phyloP scores from a whole-genome alignment of 1,140 invertebrate species.

The Vanessa tameamea region DNA sequence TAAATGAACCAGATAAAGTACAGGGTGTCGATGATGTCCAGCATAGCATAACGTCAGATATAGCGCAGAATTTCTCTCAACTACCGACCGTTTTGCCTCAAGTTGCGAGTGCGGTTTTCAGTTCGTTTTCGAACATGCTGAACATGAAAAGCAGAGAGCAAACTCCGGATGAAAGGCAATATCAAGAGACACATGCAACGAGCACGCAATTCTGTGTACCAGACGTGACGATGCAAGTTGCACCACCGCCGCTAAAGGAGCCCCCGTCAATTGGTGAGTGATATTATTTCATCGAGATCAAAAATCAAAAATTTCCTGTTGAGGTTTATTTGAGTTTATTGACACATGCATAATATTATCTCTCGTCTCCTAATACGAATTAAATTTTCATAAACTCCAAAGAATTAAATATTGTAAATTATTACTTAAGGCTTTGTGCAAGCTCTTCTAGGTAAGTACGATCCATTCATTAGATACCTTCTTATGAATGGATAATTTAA shows the following conservation, averaged over 20 bases:
- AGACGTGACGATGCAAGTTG: constrained; percentile 46
- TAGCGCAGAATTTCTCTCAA: constrained; percentile 81
- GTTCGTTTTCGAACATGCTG: constrained; percentile 81
- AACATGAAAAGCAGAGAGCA: constrained; percentile 65
- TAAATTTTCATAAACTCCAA: too few relatives aligned
- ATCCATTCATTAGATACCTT: too few relatives aligned
- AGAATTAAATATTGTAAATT: too few relatives aligned
- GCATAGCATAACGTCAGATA: constrained; percentile 80
- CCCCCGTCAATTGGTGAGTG: constrained; percentile 60
- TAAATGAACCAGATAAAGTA: constrained; percentile 67
- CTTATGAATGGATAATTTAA: too few relatives aligned
- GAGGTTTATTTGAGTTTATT: too few relatives aligned
- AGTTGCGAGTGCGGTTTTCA: constrained; percentile 82
- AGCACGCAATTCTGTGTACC: constrained; percentile 38
- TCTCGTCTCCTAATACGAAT: too few relatives aligned
- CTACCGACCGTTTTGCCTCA: constrained; percentile 78
- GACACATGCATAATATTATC: too few relatives aligned
- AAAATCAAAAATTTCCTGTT: too few relatives aligned
- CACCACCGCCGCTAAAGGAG: constrained; percentile 55
- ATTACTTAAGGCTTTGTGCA: too few relatives aligned
- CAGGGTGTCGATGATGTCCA: constrained; percentile 47
- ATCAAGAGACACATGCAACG: constrained; percentile 26
- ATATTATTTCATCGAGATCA: too few relatives aligned
- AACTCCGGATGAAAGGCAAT: constrained; percentile 50
- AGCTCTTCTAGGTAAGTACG: too few relatives aligned